phyloP scores from a whole-genome alignment of 2,797 vertebrate genomes.

The Poeciliopsis turneri region DNA sequence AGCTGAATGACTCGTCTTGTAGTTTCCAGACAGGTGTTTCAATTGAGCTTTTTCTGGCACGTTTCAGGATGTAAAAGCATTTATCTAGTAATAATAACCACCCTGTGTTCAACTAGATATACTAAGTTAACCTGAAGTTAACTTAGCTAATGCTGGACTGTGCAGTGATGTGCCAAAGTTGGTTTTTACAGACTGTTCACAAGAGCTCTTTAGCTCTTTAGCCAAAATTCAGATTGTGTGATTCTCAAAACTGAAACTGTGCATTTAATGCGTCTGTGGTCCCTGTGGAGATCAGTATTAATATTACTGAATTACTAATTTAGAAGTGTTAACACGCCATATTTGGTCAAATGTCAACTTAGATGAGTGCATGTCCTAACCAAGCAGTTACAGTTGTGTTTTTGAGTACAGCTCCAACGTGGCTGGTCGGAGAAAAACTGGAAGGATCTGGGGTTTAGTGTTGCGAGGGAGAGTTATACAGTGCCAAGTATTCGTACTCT shows the following conservation, averaged over 20 bases:
- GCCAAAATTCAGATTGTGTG: constrained; percentile 35
- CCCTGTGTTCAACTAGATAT: constrained; percentile 29
- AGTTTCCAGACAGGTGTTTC: constrained; percentile 29
- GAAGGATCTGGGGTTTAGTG: constrained; percentile 26
- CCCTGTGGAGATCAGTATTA: constrained; percentile 58
- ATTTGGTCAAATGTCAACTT: constrained; percentile 41
- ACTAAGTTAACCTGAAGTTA: constrained; percentile 30
- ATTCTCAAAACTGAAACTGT: constrained; percentile 20
- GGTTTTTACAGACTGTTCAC: constrained; percentile 33
- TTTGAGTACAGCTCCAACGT: constrained; percentile 34
- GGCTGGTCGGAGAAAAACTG: constrained; percentile 25
- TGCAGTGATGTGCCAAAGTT: constrained; percentile 76
- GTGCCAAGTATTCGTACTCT: neutral
- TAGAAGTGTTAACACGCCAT: constrained; percentile 19
- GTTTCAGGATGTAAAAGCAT: constrained; percentile 20
- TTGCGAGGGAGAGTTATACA: constrained; percentile 15
- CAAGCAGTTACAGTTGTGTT: constrained; percentile 37
- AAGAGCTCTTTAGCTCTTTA: constrained; percentile 41
- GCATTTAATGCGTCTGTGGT: constrained; percentile 36
- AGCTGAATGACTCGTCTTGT: constrained; percentile 29
- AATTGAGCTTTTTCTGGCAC: constrained; percentile 15
- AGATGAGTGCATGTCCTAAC: constrained; percentile 32
- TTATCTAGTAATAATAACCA: constrained; percentile 12
- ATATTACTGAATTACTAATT: constrained; percentile 44
- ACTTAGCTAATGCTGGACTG: constrained; percentile 31